Conservation (phyloP, 2,797 vertebrate genomes). For the Helicolenus hilgendorfi region DNA sequence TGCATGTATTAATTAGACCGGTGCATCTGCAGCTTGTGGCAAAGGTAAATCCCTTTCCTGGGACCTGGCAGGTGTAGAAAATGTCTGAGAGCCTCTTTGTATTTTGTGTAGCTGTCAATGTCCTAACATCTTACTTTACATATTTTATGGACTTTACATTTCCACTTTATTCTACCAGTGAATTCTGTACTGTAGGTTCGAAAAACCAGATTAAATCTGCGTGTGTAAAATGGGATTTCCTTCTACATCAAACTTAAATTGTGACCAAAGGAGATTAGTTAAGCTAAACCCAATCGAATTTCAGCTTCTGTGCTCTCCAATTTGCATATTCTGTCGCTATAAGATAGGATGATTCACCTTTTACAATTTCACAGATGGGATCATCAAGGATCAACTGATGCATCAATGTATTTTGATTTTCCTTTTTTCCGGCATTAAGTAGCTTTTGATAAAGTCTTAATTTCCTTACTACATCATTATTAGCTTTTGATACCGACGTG, state of each 20-base stretch:
- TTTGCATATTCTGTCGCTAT: slow-evolving; percentile 75
- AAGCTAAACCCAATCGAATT: slow-evolving; percentile 78
- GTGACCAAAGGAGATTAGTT: slow-evolving; percentile 81
- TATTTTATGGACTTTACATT: slow-evolving; percentile 5
- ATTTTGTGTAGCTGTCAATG: slow-evolving; percentile 4
- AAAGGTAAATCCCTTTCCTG: slow-evolving; percentile 60
- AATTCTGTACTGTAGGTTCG: slow-evolving; percentile 15
- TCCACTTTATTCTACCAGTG: background rate
- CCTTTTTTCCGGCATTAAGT: slow-evolving; percentile 83
- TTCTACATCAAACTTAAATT: slow-evolving; percentile 69
- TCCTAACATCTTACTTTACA: slow-evolving; percentile 23
- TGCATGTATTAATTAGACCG: slow-evolving; percentile 59
- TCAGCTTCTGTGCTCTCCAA: slow-evolving; percentile 60
- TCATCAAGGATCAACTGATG: slow-evolving; percentile 86
- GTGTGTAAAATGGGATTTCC: slow-evolving; percentile 66
- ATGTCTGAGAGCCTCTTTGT: slow-evolving; percentile 22
- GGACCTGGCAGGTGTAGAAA: slow-evolving; percentile 35
- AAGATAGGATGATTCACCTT: slow-evolving; percentile 83
- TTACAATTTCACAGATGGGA: slow-evolving; percentile 84
- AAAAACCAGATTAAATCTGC: slow-evolving; percentile 58
- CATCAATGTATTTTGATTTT: slow-evolving; percentile 83
- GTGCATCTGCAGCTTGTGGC: slow-evolving; percentile 43
- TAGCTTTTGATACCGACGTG: slow-evolving; percentile 89
- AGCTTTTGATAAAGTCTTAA: slow-evolving; percentile 91
- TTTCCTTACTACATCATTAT: slow-evolving; percentile 92